These are phyloP conservation scores for Drosophila carrolli DNA, from an alignment of 1,140 invertebrate genomes.

Conservation along the genomic window DNA sequence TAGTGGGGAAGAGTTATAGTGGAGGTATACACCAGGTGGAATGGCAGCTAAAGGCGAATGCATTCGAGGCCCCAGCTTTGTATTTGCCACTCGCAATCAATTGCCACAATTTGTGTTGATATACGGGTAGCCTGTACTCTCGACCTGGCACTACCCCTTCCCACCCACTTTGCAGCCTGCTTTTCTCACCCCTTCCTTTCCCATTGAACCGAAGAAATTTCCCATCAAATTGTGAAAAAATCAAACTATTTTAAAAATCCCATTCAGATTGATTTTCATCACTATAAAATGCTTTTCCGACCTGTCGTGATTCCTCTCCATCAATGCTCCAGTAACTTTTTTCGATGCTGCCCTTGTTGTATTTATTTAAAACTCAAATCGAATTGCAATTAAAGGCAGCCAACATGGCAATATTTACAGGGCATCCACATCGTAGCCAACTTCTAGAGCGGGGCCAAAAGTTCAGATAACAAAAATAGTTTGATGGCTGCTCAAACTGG, in stretches of 20 bases:
- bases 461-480: slow-evolving; percentile 66
- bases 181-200: neutral
- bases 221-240: slow-evolving; percentile 12
- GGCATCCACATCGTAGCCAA: slow-evolving; percentile 4
- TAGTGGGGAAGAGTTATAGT: neutral
- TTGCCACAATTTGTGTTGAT: slow-evolving; percentile 50
- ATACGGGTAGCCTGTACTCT: slow-evolving; percentile 4
- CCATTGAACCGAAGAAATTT: neutral
- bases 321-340: slow-evolving; percentile 10
- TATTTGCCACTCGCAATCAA: slow-evolving; percentile 62
- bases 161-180: neutral
- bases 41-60: slow-evolving; percentile 31
- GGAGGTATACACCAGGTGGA: neutral
- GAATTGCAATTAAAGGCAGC: slow-evolving; percentile 62
- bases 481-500: slow-evolving; percentile 20
- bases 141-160: neutral
- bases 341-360: slow-evolving; percentile 3
- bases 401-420: slow-evolving; percentile 10
- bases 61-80: neutral
- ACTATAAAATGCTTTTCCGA: slow-evolving; percentile 8
- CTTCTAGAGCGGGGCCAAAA: slow-evolving; percentile 37
- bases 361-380: slow-evolving; percentile 53
- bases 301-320: slow-evolving; percentile 7
- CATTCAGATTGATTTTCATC: slow-evolving; percentile 16
- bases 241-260: slow-evolving; percentile 4